Conservation (phyloP, 2,113 vertebrate genomes). For the Pelecanoides urinatrix region DNA sequence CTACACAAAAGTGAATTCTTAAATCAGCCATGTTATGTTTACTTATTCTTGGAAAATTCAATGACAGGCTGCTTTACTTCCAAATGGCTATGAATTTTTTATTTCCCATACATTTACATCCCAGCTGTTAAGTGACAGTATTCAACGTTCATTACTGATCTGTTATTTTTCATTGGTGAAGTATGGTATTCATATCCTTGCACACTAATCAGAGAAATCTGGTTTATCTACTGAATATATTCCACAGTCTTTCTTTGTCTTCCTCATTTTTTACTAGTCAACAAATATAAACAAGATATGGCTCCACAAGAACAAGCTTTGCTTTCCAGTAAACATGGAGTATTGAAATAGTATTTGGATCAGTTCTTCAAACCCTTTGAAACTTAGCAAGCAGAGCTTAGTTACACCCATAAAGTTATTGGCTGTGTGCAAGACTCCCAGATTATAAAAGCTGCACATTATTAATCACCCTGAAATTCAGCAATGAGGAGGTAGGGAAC, state of each 20-base stretch:
- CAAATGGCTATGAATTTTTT: background rate
- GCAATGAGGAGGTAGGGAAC: background rate
- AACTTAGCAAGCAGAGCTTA: background rate
- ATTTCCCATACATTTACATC: background rate
- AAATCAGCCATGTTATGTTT: background rate
- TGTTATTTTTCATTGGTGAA: background rate
- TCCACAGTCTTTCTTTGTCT: background rate
- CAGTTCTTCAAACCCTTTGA: background rate
- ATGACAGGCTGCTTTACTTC: background rate
- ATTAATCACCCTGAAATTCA: constrained; percentile 15
- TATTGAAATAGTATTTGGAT: background rate
- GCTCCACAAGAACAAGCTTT: background rate
- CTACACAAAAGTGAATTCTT: background rate
- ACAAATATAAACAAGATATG: background rate
- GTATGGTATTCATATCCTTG: background rate
- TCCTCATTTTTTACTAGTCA: background rate
- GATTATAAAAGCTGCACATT: background rate
- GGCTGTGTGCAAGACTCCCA: background rate
- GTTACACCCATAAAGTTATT: background rate
- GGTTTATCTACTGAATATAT: background rate
- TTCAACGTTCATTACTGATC: background rate
- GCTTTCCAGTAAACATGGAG: background rate
- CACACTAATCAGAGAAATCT: background rate
- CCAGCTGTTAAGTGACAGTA: background rate
- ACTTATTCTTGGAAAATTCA: background rate